Conservation (phyloP, 2,113 vertebrate genomes). For the Lepus europaeus region DNA sequence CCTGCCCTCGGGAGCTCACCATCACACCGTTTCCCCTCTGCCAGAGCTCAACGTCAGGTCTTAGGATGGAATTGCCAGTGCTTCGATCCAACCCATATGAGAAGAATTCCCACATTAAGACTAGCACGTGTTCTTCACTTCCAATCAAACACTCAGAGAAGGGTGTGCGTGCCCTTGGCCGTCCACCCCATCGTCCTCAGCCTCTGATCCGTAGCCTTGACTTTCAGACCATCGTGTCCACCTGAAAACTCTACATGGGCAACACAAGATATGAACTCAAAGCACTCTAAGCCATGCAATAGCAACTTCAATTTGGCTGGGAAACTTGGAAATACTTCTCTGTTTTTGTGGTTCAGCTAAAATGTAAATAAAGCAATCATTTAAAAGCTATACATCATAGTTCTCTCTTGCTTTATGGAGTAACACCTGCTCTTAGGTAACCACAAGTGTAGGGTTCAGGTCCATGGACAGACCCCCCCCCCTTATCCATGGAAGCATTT, state of each 20-base stretch:
- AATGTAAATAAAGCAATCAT: slow-evolving; percentile 19
- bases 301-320: background rate
- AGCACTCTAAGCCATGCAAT: background rate
- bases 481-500: background rate
- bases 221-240: background rate
- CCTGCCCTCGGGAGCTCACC: background rate
- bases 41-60: background rate
- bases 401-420: background rate
- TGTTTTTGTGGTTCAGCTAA: slow-evolving; percentile 59
- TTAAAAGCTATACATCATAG: background rate
- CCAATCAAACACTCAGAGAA: background rate
- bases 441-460: background rate
- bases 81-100: background rate
- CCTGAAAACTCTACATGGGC: background rate
- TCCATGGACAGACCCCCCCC: background rate
- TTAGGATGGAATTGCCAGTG: background rate
- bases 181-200: background rate
- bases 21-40: too few relatives aligned
- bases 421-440: background rate
- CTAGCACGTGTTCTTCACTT: background rate
- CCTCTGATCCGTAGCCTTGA: background rate
- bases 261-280: background rate
- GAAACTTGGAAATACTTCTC: background rate
- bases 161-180: background rate
- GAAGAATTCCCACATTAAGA: background rate